Base-by-base conservation (phyloP, 2,888 invertebrate genomes). In the Eupithecia subumbrata region DNA sequence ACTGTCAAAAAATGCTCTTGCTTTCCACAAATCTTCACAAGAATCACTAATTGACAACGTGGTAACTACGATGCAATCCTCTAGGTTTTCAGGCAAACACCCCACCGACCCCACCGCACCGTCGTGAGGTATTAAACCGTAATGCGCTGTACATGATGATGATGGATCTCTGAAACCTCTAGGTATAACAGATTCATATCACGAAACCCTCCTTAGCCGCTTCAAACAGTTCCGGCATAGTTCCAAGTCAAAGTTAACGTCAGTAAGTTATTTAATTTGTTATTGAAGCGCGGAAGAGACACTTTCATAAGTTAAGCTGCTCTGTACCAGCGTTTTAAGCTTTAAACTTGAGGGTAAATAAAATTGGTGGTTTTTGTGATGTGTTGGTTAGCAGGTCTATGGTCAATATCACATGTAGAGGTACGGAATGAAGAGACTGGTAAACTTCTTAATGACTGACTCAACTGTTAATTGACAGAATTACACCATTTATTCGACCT, bases 251-350 rank as follows among this genome's bases (percentile, higher is more conserved):
- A 64, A 64, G 64, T 64, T 30, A 63, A 64, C 64, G 30, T 64
- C 64, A 34, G 64, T 64, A 37, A 72, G 52, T 72, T 67, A 67
- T 72, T 72, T 72, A 72, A 72, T 72, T 67, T 72, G 72, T 22
- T 48, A 52, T 37, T 22, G 37, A 67, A 72, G 34, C 66, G 43
- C 43, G 64, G 63, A 25, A 16, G 48, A 11, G 37, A 67, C 66
- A 48, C 67, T 67, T 67, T 40, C 22, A 66, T 48, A 72, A 66
- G 40, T 56, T 22, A 25, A 60, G 22, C 56, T 25, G 11, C 56
- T 22, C n/a, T 14, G 60, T 25, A 25, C 22, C 25, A 12, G 12
- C 22, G 34, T 9, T 64, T 34, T 68, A 40, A 68, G 40, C n/a
- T 56, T 22, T 52, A n/a, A 52, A 52, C 45, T 67, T 67, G 40